A percentile compares a stretch with the other conserved stretches of the same genome.
Conservation (phyloP, 1,140 invertebrate species). For the Drosophila pachea region DNA sequence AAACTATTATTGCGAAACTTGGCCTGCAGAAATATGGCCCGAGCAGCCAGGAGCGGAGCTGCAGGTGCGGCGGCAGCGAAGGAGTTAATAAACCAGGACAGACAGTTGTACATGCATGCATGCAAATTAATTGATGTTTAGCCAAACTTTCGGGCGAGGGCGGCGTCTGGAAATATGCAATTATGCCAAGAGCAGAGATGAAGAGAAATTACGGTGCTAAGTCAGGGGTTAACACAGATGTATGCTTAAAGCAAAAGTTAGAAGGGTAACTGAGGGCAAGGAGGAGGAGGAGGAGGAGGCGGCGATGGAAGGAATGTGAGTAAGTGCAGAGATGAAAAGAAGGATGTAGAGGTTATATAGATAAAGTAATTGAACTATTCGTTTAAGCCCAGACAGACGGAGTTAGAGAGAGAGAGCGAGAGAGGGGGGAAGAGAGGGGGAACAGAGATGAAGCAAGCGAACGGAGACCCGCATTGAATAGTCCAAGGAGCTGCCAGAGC, state of each 20-base stretch:
- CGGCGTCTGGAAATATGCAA: too few species aligned
- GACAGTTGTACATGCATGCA: conserved; percentile 1
- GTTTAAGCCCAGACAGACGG: neutral
- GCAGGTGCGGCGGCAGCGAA: neutral
- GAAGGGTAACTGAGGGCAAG: neutral
- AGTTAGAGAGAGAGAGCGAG: neutral
- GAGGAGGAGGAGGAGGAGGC: too few species aligned
- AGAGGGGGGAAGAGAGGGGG: neutral
- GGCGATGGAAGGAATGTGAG: neutral
- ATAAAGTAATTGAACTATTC: neutral
- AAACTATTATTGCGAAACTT: conserved; percentile 21
- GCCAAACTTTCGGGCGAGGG: neutral
- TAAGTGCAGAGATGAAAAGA: neutral
- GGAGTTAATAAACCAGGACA: conserved; percentile 6
- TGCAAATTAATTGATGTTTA: neutral
- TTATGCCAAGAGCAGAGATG: too few species aligned
- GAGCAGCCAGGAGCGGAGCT: neutral
- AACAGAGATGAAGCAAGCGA: neutral
- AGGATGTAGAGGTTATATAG: neutral
- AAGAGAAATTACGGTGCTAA: too few species aligned
- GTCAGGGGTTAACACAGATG: too few species aligned
- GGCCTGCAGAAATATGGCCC: neutral
- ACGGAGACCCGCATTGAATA: too few species aligned
- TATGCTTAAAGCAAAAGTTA: too few species aligned
- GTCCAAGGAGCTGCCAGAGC: too few species aligned